Conservation (phyloP, 2,797 vertebrate genomes). For the Phataginus tricuspis region DNA sequence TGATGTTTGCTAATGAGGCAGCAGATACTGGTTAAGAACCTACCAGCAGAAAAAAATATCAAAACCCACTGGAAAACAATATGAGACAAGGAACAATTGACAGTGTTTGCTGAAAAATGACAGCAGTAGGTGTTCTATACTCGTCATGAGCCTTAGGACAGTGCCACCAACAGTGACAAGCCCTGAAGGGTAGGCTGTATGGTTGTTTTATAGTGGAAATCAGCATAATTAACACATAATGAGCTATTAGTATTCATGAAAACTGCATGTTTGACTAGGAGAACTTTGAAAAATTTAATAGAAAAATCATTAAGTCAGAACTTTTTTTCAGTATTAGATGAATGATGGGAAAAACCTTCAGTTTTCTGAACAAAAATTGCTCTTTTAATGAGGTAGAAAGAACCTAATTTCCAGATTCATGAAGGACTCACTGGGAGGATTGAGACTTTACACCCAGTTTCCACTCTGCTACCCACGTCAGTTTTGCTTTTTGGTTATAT, state of each 20-base stretch:
- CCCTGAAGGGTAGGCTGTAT: neutral
- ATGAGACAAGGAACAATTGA: neutral
- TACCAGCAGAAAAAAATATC: neutral
- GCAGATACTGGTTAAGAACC: neutral
- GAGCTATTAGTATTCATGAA: neutral
- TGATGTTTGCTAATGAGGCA: constrained; percentile 50
- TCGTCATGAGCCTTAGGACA: neutral
- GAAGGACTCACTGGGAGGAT: neutral
- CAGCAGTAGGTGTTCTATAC: neutral
- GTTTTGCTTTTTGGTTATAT: neutral
- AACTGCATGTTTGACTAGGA: neutral
- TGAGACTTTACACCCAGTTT: neutral
- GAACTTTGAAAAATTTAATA: neutral
- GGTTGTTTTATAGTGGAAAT: neutral
- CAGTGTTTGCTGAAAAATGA: neutral
- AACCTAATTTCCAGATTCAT: neutral
- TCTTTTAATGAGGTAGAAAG: neutral
- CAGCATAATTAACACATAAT: neutral
- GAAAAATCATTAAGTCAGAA: constrained; percentile 21
- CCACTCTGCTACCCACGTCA: neutral
- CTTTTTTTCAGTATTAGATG: neutral
- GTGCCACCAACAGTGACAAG: neutral
- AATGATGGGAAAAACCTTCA: neutral
- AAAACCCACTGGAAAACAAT: constrained; percentile 3
- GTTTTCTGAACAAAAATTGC: neutral